phyloP scores from a whole-genome alignment of 2,113 vertebrate genomes.

The Thalassarche chlororhynchos region DNA sequence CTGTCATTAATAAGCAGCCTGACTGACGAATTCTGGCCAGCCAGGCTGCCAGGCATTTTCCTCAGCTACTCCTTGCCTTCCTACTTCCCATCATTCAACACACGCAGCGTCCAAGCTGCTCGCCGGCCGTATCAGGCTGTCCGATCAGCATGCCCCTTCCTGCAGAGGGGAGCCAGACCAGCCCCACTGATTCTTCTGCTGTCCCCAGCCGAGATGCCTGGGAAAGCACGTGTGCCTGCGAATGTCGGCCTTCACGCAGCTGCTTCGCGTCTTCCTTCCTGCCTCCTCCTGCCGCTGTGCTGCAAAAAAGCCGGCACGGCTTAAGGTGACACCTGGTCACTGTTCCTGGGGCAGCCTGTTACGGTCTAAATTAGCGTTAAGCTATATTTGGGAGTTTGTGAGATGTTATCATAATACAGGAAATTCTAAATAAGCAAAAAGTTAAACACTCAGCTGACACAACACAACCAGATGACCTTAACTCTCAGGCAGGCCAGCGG shows the following conservation, averaged over 20 bases:
- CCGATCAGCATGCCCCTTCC: not conserved
- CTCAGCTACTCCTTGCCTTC: not conserved
- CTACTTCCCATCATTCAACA: not conserved
- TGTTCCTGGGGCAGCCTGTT: not conserved
- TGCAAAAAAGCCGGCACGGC: not conserved
- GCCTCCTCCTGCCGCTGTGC: not conserved
- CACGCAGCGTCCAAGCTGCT: not conserved
- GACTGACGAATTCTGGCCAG: not conserved
- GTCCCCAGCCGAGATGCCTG: not conserved
- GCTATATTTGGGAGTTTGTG: not conserved
- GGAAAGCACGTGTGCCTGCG: not conserved
- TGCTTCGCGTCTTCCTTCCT: not conserved
- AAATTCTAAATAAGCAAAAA: not conserved
- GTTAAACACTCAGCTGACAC: not conserved
- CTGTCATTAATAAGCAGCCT: not conserved
- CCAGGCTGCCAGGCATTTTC: not conserved
- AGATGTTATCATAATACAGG: not conserved
- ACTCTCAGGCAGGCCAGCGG: not conserved
- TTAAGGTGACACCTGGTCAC: not conserved
- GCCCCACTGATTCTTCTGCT: not conserved
- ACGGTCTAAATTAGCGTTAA: too few species aligned
- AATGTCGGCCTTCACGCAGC: not conserved
- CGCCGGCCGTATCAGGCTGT: not conserved
- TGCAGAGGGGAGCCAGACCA: not conserved
- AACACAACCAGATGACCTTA: not conserved